Conservation (phyloP, 2,797 vertebrate species). For the Gastrophryne carolinensis region DNA sequence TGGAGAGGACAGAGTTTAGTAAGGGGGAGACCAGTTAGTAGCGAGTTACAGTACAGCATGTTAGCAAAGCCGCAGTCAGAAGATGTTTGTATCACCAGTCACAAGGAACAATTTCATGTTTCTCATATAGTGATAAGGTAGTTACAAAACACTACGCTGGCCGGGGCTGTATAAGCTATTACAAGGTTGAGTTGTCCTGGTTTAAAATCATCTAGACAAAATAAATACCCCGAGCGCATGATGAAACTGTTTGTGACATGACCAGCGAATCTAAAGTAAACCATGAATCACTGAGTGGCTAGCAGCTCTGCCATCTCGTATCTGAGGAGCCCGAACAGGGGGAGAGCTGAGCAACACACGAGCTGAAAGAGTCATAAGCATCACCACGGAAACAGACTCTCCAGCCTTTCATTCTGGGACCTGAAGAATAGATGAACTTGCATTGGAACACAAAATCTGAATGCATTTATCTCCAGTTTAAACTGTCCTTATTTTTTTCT, state of each 20-base stretch:
- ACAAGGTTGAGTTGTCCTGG: background rate
- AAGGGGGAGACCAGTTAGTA: too few relatives aligned
- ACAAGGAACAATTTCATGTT: too few relatives aligned
- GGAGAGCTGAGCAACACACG: slow-evolving; percentile 27
- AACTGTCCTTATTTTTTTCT: slow-evolving; percentile 8
- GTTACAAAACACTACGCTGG: background rate
- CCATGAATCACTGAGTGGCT: slow-evolving; percentile 10
- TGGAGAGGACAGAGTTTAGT: too few relatives aligned
- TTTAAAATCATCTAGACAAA: background rate
- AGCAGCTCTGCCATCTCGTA: slow-evolving; percentile 35
- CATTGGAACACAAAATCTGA: slow-evolving; percentile 26
- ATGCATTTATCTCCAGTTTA: slow-evolving; percentile 19
- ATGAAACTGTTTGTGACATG: slow-evolving; percentile 30
- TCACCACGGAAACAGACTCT: slow-evolving; percentile 44
- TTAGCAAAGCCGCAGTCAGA: too few relatives aligned
- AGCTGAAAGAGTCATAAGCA: slow-evolving; percentile 22
- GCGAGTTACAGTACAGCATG: too few relatives aligned
- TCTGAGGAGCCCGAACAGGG: slow-evolving; percentile 34
- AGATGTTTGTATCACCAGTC: too few relatives aligned
- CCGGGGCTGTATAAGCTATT: background rate
- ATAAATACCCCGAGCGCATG: background rate
- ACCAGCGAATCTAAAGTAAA: slow-evolving; percentile 38
- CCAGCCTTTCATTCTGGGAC: slow-evolving; percentile 29
- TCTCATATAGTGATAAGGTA: background rate
- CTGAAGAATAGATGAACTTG: slow-evolving; percentile 13